A percentile compares a stretch with the other conserved stretches of the same genome.
phyloP scores from a whole-genome alignment of 2,797 vertebrate species.

The Gobio occitaniae region DNA sequence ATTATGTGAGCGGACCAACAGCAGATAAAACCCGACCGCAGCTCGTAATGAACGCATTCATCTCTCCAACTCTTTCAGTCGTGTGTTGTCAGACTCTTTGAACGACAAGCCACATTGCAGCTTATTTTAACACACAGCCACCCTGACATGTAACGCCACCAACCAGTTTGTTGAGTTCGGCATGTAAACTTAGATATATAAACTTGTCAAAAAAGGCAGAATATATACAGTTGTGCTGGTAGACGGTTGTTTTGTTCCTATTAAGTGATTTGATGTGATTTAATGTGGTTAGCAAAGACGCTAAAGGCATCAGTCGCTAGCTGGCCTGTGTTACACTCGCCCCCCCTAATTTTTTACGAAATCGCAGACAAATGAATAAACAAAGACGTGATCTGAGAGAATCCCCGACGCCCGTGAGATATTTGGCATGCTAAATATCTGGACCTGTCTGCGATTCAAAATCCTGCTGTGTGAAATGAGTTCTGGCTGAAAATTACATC shows the following conservation, averaged over 20 bases:
- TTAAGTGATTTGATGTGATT: not conserved
- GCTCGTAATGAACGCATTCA: not conserved
- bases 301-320: no score
- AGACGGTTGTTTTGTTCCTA: not conserved
- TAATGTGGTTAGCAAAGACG: no score
- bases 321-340: no score
- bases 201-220: not conserved
- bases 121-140: not conserved
- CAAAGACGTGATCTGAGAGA: no score
- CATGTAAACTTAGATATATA: no score
- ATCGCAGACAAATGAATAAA: no score
- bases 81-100: not conserved
- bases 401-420: no score
- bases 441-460: no score
- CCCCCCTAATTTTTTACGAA: no score
- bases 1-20: not conserved
- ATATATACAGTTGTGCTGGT: not conserved
- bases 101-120: not conserved
- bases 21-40: not conserved
- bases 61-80: not conserved
- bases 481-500: no score
- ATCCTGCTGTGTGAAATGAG: no score
- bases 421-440: no score
- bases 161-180: not conserved
- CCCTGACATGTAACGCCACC: not conserved